Base-by-base conservation (phyloP, 2,113 vertebrate species). In the Argyrosomus japonicus region DNA sequence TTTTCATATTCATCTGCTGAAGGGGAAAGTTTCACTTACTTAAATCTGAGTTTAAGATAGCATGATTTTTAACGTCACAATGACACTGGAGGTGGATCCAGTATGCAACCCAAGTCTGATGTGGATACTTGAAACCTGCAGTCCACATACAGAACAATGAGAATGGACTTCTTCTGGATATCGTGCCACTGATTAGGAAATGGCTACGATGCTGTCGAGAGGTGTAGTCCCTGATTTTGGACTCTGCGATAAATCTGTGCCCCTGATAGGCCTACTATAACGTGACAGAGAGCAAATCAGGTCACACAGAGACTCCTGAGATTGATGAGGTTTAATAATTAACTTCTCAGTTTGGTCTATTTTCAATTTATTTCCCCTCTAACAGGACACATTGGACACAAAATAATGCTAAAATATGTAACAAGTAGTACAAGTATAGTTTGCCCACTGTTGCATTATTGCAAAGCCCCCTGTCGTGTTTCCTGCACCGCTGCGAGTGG, bases 251-350 rank as follows among this genome's bases (percentile, higher is more conserved):
- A 82, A 87, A 89, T 85, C 75, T 45, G 32, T 67, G 32, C 65
- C 53, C 54, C 11, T 65, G 23, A 67, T 6, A 17, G 21, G 2
- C 14, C 40, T 48, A 21, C 17, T 73, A 23, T 61, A 50, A 61
- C 23, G 8, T 71, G 11, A 9, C 6, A 48, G 2, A 53, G 29
- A 27, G 11, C 9, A 72, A 36, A 67, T 68, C 8, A 60, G 48
- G 23, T 67, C 17, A 60, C 12, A 27, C 1, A 48, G 2, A 65
- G 5, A 56, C 18, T 72, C 36, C 43, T 67, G 13, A 87, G 81
- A 76, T 14, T 40, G 43, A 45, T 67, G 23, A 67, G 1, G 64
- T 62, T 81, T 77, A 84, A 91, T 82, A 10, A 83, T 87, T 79
- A 57, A 86, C 84, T 58, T 68, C 2, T 45, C 15, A 40, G 47